phyloP scores from a whole-genome alignment of 1,140 invertebrate genomes.

The Euwallacea similis region DNA sequence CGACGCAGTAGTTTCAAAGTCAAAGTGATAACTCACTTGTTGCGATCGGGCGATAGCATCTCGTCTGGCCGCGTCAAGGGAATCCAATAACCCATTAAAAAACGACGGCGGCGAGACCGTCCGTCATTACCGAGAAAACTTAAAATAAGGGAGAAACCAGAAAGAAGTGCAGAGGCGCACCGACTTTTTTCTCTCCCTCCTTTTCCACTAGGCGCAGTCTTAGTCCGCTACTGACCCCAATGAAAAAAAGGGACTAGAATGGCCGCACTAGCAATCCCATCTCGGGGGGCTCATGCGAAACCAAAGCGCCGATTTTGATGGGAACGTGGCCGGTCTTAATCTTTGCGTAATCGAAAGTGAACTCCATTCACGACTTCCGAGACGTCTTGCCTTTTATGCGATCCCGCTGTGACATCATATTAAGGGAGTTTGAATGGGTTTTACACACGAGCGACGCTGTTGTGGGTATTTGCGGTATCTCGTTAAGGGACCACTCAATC shows the following conservation, averaged over 20 bases:
- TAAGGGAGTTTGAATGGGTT: conserved; percentile 30
- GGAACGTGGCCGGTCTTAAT: conserved; percentile 29
- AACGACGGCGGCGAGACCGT: conserved; percentile 18
- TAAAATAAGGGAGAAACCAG: conserved; percentile 14
- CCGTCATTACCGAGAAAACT: conserved; percentile 26
- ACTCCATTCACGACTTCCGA: conserved; percentile 39
- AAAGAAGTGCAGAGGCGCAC: neutral
- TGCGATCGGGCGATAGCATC: conserved; percentile 27
- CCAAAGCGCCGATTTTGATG: conserved; percentile 30
- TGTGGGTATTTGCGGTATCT: neutral
- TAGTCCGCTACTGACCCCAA: neutral
- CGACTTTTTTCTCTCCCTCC: neutral
- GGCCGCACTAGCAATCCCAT: neutral
- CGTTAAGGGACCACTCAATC: too few species aligned
- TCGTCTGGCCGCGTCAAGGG: conserved; percentile 27
- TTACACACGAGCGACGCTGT: conserved; percentile 24
- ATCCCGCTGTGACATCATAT: conserved; percentile 17
- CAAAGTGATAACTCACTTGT: conserved; percentile 32
- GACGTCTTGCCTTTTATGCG: conserved; percentile 29
- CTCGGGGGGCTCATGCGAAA: conserved; percentile 29
- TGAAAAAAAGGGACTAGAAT: conserved; percentile 10
- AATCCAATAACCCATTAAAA: conserved; percentile 34
- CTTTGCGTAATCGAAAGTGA: conserved; percentile 42
- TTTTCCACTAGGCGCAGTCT: neutral
- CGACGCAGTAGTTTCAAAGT: conserved; percentile 26